These are phyloP conservation scores for Pseudochirops cupreus DNA, from an alignment of 2,797 vertebrate genomes.

Conservation along the genomic window DNA sequence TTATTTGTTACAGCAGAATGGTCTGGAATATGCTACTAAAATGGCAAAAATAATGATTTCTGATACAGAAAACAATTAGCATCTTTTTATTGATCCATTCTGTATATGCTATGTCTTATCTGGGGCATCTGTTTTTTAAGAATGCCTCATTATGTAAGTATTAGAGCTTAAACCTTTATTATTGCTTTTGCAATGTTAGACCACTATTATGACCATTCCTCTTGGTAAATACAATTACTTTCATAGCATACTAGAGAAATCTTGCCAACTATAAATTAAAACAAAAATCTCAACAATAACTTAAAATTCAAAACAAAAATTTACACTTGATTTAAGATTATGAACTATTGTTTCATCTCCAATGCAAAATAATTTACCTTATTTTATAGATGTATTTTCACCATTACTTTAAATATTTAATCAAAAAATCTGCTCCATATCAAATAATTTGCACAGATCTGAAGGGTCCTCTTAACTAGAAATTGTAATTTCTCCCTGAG, in stretches of 20 bases:
- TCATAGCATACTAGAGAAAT: constrained; percentile 53
- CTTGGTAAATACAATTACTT: constrained; percentile 69
- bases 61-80: constrained; percentile 79
- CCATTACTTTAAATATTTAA: constrained; percentile 22
- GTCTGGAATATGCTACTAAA: constrained; percentile 68
- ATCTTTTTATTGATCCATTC: constrained; percentile 75
- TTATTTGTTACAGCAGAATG: constrained; percentile 56
- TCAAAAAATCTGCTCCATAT: constrained; percentile 29
- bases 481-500: constrained; percentile 52
- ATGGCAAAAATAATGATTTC: constrained; percentile 73
- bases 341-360: background rate
- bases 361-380: background rate
- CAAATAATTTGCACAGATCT: constrained; percentile 51
- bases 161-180: constrained; percentile 76
- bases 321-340: background rate
- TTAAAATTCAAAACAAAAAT: background rate
- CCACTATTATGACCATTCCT: constrained; percentile 72
- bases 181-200: constrained; percentile 75
- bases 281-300: constrained; percentile 66
- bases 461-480: constrained; percentile 51
- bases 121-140: constrained; percentile 75
- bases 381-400: background rate
- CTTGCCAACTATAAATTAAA: constrained; percentile 67
- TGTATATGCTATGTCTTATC: constrained; percentile 79
- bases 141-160: constrained; percentile 65